phyloP scores from a whole-genome alignment of 2,797 vertebrate genomes.

The Dryobates pubescens region DNA sequence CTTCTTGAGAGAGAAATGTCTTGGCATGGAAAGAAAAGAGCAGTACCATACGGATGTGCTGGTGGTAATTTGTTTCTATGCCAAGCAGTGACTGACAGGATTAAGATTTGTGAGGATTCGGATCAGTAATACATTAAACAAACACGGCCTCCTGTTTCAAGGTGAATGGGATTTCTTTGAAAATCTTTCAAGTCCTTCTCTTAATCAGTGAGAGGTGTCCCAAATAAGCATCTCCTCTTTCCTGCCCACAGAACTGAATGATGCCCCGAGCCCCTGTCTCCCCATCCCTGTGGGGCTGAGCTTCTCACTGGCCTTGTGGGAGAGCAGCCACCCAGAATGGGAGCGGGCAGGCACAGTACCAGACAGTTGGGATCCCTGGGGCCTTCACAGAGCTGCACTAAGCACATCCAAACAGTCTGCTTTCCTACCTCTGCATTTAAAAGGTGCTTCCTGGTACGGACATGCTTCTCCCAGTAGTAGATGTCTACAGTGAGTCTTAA shows the following conservation, averaged over 20 bases:
- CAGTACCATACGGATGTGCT: background rate
- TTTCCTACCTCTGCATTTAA: background rate
- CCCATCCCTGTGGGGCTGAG: background rate
- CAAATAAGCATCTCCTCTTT: background rate
- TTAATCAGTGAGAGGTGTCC: background rate
- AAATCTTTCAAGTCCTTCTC: background rate
- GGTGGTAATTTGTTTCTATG: background rate
- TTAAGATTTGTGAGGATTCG: background rate
- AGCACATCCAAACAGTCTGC: background rate
- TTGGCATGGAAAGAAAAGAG: background rate
- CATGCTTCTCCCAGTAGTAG: background rate
- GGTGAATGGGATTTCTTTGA: background rate
- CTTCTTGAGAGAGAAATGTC: background rate
- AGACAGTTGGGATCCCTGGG: background rate
- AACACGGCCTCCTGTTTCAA: background rate
- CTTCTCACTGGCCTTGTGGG: accelerated
- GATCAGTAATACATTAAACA: background rate
- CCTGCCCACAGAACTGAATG: accelerated
- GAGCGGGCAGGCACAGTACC: background rate
- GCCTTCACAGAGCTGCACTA: background rate
- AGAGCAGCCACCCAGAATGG: accelerated
- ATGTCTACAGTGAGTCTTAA: slow-evolving; percentile 12
- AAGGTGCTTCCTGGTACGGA: background rate
- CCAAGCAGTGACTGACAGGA: background rate
- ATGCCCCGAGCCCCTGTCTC: accelerated